These are phyloP conservation scores for Caenorhabditis latens DNA, from an alignment of 1,140 invertebrate species.

Conservation along the genomic window DNA sequence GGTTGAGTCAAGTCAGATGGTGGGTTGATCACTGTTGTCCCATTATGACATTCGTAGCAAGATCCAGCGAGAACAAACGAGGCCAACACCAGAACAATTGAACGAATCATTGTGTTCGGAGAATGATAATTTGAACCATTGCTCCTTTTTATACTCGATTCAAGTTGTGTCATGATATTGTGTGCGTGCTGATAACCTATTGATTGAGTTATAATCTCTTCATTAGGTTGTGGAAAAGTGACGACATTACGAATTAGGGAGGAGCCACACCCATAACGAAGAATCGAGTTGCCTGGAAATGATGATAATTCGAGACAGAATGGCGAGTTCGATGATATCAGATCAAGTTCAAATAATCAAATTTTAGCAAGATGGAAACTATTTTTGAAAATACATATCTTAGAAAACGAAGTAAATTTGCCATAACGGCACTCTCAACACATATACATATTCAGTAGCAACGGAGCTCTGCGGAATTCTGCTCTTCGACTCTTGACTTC, in stretches of 20 bases:
- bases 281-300: background rate
- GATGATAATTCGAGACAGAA: background rate
- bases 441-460: too few relatives aligned
- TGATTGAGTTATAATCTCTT: too few relatives aligned
- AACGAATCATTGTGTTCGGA: background rate
- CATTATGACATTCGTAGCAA: background rate
- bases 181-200: background rate
- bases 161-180: too few relatives aligned
- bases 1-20: background rate
- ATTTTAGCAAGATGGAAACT: too few relatives aligned
- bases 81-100: background rate
- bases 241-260: slow-evolving; percentile 15
- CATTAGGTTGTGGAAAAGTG: background rate
- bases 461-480: too few relatives aligned
- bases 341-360: too few relatives aligned
- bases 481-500: too few relatives aligned
- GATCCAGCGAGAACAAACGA: background rate
- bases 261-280: background rate
- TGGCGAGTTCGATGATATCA: too few relatives aligned
- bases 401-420: too few relatives aligned
- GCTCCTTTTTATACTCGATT: background rate
- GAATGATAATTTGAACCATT: too few relatives aligned
- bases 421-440: too few relatives aligned
- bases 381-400: too few relatives aligned
- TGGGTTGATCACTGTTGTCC: background rate